Conservation (phyloP, 2,888 invertebrate genomes). For the Callyntrura guangdongensis region DNA sequence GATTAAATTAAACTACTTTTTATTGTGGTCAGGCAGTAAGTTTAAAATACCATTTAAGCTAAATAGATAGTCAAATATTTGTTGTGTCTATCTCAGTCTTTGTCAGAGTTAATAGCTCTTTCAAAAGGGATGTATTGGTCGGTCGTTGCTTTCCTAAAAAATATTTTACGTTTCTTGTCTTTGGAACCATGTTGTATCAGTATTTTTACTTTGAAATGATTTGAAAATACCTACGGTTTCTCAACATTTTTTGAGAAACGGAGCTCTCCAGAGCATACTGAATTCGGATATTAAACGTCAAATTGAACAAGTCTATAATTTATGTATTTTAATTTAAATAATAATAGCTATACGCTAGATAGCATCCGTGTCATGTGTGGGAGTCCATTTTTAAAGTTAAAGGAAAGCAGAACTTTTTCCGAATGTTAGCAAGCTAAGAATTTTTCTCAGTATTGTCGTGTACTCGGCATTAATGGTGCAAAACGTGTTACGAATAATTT, state of each 20-base stretch:
- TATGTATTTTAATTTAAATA: neutral
- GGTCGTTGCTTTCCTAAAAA: too few relatives aligned
- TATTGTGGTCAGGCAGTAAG: conserved; percentile 4
- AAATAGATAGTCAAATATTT: neutral
- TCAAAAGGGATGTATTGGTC: too few relatives aligned
- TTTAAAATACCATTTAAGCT: neutral
- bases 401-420: too few relatives aligned
- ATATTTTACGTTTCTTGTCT: neutral
- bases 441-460: conserved; percentile 46
- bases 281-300: neutral
- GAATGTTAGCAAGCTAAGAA: neutral
- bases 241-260: neutral
- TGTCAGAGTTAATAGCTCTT: too few relatives aligned
- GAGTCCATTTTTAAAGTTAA: neutral
- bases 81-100: neutral
- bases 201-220: neutral
- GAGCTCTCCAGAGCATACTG: too few relatives aligned
- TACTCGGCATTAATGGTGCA: conserved; percentile 41
- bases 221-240: neutral
- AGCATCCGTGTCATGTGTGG: neutral
- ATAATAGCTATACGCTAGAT: neutral
- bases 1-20: conserved; percentile 29
- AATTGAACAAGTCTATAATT: neutral
- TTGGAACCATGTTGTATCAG: neutral
- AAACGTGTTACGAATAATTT: conserved; percentile 29